Conservation (phyloP, 2,797 vertebrate genomes). For the Lepilemur septentrionalis region DNA sequence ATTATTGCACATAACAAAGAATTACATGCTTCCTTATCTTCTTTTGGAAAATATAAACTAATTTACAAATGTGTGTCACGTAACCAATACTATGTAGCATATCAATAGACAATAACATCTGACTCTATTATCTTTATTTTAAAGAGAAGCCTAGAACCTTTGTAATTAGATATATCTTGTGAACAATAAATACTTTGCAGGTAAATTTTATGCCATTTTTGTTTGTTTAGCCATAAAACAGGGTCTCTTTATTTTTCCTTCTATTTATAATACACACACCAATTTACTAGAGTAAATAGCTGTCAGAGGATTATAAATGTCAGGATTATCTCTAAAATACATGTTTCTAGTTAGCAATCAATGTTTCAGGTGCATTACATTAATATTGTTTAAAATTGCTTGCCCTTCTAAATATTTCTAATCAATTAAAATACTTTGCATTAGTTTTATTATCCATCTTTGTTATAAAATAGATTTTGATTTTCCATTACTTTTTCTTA, state of each 20-base stretch:
- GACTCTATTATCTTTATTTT: background rate
- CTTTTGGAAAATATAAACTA: background rate
- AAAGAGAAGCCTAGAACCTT: background rate
- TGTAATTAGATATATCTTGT: background rate
- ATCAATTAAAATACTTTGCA: background rate
- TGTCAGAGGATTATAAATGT: accelerated
- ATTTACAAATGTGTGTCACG: background rate
- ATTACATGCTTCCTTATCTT: background rate
- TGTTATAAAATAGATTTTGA: background rate
- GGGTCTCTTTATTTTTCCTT: background rate
- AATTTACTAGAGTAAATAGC: background rate
- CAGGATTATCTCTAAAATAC: background rate
- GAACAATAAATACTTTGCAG: background rate
- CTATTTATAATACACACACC: background rate
- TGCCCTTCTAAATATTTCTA: background rate
- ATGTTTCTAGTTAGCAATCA: background rate
- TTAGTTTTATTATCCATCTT: background rate
- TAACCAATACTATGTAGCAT: background rate
- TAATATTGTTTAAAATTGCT: background rate
- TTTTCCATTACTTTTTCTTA: background rate
- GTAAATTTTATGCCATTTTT: background rate
- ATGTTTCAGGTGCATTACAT: background rate
- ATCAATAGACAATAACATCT: background rate
- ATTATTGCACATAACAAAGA: background rate
- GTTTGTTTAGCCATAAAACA: background rate